These are phyloP conservation scores for Cricetomys ansorgei DNA, from an alignment of 2,113 vertebrate genomes.

Conservation along the genomic window DNA sequence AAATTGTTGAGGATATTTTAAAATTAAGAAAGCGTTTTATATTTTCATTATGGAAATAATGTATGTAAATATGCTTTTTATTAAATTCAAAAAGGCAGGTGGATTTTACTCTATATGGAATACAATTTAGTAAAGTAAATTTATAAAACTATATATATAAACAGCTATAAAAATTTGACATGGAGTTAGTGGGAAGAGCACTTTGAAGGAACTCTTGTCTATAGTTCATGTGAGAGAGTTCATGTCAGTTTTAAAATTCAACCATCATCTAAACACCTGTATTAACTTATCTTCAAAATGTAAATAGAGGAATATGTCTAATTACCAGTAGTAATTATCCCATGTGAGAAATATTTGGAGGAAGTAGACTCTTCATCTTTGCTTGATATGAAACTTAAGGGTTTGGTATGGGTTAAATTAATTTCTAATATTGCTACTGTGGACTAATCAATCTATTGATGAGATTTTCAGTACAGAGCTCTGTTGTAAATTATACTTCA, in stretches of 20 bases:
- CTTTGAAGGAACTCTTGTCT: fast-evolving
- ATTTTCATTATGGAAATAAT: not conserved
- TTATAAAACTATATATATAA: not conserved
- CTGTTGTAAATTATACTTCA: not conserved
- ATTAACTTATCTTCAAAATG: not conserved
- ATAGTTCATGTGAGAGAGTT: not conserved
- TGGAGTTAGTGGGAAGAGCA: too few relatives aligned
- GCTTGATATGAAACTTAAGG: not conserved
- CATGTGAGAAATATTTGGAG: not conserved
- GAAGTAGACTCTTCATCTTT: not conserved
- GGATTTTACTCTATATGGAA: not conserved
- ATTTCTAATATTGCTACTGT: not conserved
- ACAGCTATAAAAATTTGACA: not conserved
- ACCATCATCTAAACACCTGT: not conserved
- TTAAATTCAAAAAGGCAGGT: not conserved
- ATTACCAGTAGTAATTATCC: not conserved
- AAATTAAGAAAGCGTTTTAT: not conserved
- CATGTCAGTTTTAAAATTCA: not conserved
- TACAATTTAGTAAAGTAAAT: not conserved
- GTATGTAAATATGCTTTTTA: not conserved
- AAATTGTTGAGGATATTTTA: not conserved
- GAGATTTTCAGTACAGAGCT: not conserved
- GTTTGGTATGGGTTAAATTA: not conserved
- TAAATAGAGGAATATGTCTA: not conserved
- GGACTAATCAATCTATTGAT: not conserved